Conservation (phyloP, 30 jellyfish, hydroid and myxozoan species). For the Chrysaora quinquecirrha region DNA sequence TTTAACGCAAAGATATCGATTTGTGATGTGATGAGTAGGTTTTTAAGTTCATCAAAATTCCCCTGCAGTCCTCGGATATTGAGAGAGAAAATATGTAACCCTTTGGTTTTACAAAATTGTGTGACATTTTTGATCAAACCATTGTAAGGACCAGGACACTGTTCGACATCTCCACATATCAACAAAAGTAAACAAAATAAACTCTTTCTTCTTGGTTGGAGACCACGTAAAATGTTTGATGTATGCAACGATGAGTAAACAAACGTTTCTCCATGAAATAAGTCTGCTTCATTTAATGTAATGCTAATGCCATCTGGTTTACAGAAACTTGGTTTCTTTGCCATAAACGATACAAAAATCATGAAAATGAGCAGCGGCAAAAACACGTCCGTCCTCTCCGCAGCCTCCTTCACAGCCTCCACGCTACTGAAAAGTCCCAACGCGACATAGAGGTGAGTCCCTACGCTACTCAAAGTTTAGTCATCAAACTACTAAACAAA, state of each 20-base stretch:
- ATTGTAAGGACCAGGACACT: conserved; percentile 17
- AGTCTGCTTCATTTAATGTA: not conserved
- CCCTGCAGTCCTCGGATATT: conserved; percentile 30
- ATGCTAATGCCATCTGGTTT: conserved; percentile 2
- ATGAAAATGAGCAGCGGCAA: conserved; percentile 1
- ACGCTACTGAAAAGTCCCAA: too few species aligned
- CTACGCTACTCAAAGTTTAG: too few species aligned
- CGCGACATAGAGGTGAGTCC: too few species aligned
- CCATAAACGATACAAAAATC: not conserved
- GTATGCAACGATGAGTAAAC: not conserved
- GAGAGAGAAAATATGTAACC: conserved; percentile 2
- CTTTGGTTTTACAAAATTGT: conserved; percentile 3
- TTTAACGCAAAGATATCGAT: conserved; percentile 19
- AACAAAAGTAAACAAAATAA: not conserved
- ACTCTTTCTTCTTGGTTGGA: conserved; percentile 2
- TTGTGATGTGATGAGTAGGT: conserved; percentile 5
- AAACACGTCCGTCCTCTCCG: not conserved
- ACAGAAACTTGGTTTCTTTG: conserved; percentile 1
- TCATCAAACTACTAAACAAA: too few species aligned
- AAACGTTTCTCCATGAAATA: not conserved
- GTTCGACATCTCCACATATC: conserved; percentile 43
- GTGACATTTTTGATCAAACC: not conserved
- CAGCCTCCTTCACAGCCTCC: not conserved
- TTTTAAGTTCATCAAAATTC: conserved; percentile 28
- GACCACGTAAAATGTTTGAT: not conserved